Percentiles rank a stretch among this genome's conserved stretches.
phyloP scores from a whole-genome alignment of 1,140 invertebrate species.

The Drosophila funebris region DNA sequence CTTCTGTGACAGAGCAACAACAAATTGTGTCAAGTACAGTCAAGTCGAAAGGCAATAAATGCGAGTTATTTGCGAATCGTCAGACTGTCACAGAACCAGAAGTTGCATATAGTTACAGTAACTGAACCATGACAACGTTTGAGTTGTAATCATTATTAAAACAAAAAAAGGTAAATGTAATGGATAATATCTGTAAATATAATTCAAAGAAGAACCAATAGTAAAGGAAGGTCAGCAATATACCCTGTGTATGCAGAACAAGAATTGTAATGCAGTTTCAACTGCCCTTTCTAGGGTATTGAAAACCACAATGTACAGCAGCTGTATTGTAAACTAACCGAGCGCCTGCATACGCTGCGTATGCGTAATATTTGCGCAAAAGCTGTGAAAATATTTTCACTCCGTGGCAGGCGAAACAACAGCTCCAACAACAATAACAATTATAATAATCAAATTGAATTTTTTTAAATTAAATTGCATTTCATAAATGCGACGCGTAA shows the following conservation, averaged over 20 bases:
- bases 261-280: neutral
- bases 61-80: constrained; percentile 4
- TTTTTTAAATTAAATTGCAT: constrained; percentile 69
- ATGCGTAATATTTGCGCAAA: constrained; percentile 50
- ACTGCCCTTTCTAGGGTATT: constrained; percentile 7
- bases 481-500: constrained; percentile 44
- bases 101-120: neutral
- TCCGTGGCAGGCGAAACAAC: constrained; percentile 3
- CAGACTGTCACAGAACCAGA: neutral
- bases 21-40: constrained; percentile 8
- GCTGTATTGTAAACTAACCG: neutral
- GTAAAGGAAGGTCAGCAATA: neutral
- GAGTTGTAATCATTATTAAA: constrained; percentile 43
- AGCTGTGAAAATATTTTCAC: constrained; percentile 39
- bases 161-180: constrained; percentile 50
- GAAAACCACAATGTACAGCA: neutral
- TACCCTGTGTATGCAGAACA: neutral
- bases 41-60: constrained; percentile 10
- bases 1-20: constrained; percentile 15
- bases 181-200: constrained; percentile 58
- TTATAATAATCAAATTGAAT: constrained; percentile 46
- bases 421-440: neutral
- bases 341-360: constrained; percentile 11
- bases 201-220: neutral
- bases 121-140: constrained; percentile 27